Base-by-base conservation (phyloP, 2,888 invertebrate species). In the Candidula unifasciata region DNA sequence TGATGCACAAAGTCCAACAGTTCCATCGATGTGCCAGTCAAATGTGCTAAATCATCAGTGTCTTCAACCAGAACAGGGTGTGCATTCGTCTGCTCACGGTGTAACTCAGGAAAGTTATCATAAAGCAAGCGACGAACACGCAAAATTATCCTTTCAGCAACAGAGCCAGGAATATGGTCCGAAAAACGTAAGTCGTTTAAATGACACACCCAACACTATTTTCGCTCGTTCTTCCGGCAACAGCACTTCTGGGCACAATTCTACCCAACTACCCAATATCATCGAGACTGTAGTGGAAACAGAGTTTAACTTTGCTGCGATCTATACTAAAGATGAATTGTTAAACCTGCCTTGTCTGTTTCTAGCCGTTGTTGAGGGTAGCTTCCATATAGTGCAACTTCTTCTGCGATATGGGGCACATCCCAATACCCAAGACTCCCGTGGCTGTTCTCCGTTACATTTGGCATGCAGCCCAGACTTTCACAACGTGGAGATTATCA, bases 381-480 rank as follows among this genome's bases (percentile, higher is more conserved):
- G 94, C 87, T 93, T 95, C 30, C 94, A 94, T 78, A 94, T 95
- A 80, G 94, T 95, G 35, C 94, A 94, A 66, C 92, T 95, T 16
- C 93, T 95, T 35, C 94, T 95, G 78, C 94, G 95, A 86, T 94
- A 95, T 90, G 95, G 95, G 60, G 95, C 95, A 1, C 92, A 93
- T 83, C 92, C 94, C 2, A 94, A 95, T 89, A 92, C 94, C 76
- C 94, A 94, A 90, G 95, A 95, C 90, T 91, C 92, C 35, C 93
- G 94, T 86, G 95, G 95, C 33, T 95, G 95, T 90, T 95, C 95
- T 27, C 95, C 95, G 0, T 93, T 95, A 33, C 95, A 95, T 90
- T 91, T 95, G 80, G 95, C 95, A 44, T 95, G 95, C 69, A 94
- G 95, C 84, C 94, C 95, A 88, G 94, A 94, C n/a, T 94, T 94